phyloP scores from a whole-genome alignment of 2,113 vertebrate genomes.

The Crotalus tigris region DNA sequence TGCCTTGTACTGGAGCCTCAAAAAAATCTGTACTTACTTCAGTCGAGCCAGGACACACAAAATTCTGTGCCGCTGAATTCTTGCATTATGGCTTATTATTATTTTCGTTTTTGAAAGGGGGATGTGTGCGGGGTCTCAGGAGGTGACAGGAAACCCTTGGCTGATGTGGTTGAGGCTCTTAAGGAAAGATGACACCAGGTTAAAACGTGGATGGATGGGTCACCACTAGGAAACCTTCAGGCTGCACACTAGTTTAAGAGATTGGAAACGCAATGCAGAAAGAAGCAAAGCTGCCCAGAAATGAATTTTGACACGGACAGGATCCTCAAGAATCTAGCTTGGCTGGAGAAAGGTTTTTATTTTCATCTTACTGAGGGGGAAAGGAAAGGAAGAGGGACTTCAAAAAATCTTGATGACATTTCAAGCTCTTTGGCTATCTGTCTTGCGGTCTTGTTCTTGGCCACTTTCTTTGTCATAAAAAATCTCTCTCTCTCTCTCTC shows the following conservation, averaged over 20 bases:
- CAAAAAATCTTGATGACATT: background rate
- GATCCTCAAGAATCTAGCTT: background rate
- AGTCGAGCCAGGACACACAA: too few relatives aligned
- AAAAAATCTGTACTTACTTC: too few relatives aligned
- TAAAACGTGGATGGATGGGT: background rate
- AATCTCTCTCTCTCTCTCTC: too few relatives aligned
- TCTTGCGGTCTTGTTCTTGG: background rate
- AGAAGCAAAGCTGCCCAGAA: background rate
- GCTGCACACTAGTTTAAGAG: background rate
- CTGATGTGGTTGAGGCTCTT: background rate
- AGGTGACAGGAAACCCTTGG: background rate
- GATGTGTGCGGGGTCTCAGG: background rate
- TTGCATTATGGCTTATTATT: too few relatives aligned
- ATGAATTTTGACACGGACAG: background rate
- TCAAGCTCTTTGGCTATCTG: background rate
- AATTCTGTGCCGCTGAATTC: too few relatives aligned
- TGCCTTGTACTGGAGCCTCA: too few relatives aligned
- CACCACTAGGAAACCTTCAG: background rate
- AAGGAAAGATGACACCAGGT: background rate
- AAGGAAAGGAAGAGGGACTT: background rate
- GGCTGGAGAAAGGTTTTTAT: background rate
- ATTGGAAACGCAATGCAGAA: background rate
- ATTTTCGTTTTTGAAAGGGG: too few relatives aligned
- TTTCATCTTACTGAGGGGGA: too few relatives aligned
- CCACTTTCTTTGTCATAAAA: background rate